Percentiles rank a stretch among this genome's conserved stretches.
Evolutionary conservation across 2,888 invertebrate genomes (phyloP).

Genomic region (Aricia artaxerxes): DNA sequence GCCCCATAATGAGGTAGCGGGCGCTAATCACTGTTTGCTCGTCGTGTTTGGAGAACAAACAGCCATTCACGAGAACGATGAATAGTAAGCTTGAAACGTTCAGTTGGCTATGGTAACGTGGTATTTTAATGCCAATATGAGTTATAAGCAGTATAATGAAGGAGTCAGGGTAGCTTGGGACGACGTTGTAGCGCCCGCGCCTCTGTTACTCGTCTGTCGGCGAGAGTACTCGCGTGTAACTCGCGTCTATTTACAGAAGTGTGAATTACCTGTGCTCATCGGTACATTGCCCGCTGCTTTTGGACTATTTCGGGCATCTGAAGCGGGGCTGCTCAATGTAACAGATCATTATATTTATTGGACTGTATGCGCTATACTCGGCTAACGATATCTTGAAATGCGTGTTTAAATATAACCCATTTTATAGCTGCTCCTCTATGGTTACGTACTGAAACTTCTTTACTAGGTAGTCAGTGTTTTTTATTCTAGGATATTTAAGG

Average conservation of each 20-base stretch:
- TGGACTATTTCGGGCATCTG: neutral
- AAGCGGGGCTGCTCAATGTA: neutral
- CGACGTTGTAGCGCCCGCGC: neutral
- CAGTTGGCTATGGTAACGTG: neutral
- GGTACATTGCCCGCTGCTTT: neutral
- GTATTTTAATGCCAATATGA: neutral
- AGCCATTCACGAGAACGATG: neutral
- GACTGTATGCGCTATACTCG: no score
- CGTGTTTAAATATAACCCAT: neutral
- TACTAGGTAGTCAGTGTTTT: no score
- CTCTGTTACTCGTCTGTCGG: neutral
- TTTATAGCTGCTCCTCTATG: neutral
- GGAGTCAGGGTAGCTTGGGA: neutral
- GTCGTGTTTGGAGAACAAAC: neutral
- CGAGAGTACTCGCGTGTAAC: neutral
- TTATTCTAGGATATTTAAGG: neutral
- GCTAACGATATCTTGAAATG: neutral
- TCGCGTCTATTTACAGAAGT: neutral
- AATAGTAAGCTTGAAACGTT: neutral
- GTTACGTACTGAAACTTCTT: neutral
- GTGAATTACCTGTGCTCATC: neutral
- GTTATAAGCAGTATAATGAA: no score
- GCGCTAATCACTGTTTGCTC: neutral
- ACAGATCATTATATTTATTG: neutral
- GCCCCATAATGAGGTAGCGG: neutral